Evolutionary conservation across 1,140 invertebrate species (phyloP).

Genomic region (Psix sp.): DNA sequence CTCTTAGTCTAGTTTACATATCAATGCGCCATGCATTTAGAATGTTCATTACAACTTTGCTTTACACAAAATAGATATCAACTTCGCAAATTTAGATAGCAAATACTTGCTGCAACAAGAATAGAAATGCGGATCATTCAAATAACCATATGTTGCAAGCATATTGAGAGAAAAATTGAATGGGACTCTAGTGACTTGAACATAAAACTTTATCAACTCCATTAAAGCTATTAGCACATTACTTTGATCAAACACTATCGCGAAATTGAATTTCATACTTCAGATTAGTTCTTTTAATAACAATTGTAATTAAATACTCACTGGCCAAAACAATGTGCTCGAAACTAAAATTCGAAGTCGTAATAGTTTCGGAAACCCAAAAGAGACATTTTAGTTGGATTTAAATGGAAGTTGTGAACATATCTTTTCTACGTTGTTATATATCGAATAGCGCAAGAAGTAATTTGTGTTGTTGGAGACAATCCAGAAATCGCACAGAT

Average conservation of each 20-base stretch:
- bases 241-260: too few species aligned
- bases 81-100: slow-evolving; percentile 28
- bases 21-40: slow-evolving; percentile 22
- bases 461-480: slow-evolving; percentile 51
- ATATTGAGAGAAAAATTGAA: too few species aligned
- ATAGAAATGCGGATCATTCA: neutral
- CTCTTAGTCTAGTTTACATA: slow-evolving; percentile 21
- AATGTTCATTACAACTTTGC: slow-evolving; percentile 25
- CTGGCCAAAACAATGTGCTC: slow-evolving; percentile 11
- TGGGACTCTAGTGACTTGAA: too few species aligned
- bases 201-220: too few species aligned
- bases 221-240: too few species aligned
- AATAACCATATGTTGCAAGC: too few species aligned
- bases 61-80: slow-evolving; percentile 21
- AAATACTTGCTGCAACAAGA: slow-evolving; percentile 2
- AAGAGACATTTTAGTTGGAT: slow-evolving; percentile 47
- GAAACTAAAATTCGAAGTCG: slow-evolving; percentile 33
- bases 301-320: slow-evolving; percentile 23
- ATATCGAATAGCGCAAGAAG: slow-evolving; percentile 46
- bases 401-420: slow-evolving; percentile 47
- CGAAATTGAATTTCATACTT: too few species aligned
- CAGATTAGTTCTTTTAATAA: too few species aligned
- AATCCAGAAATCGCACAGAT: slow-evolving; percentile 48
- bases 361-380: slow-evolving; percentile 35
- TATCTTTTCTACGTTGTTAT: slow-evolving; percentile 41